Base-by-base conservation (phyloP, 1,140 invertebrate species). In the Platyscapa corneri region DNA sequence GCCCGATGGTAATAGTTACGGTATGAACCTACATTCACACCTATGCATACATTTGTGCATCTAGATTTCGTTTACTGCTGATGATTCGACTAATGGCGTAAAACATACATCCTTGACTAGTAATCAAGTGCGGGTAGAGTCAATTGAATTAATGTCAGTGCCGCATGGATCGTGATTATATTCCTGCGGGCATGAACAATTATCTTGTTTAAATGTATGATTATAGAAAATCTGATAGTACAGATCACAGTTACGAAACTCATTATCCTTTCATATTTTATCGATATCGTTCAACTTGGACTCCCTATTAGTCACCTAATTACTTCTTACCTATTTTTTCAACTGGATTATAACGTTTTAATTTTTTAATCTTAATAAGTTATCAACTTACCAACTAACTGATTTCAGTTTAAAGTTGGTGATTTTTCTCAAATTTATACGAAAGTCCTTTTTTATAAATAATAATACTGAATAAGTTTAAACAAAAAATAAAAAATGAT, bases 131-230 rank as follows among this genome's bases (percentile, higher is more conserved):
- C 20, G 56, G 27, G 23, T 60, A 60, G 20, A 60, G 3, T 60
- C 56, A 60, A 60, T 60, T 67, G 78, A 80, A 80, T 80, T 80
- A 67, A 67, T 67, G 34, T 80, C 34, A 67, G 7, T 70, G 79
- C 18, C 79, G 70, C 65, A 53, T 67, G 32, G 34, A 76, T 34
- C 64, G 14, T 16, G 30, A 34, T 67, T 67, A 3, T 67, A 10
- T 16, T 67, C n/a, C 64, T 30, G 32, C 64, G 7, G 30, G 64
- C n/a, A 67, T 16, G 12, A 16, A 32, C 14, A 32, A 30, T 67
- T 67, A 67, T 67, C 14, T 34, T 67, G 12, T 60, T 60, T 27
- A 60, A 27, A 14, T 60, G 27, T 60, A 60, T 27, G 23, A 60
- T 27, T 27, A 14, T 60, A 60, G 2, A 27, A 27, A 60, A 3